Conservation (phyloP, 2,113 vertebrate species). For the Prolemur simus region DNA sequence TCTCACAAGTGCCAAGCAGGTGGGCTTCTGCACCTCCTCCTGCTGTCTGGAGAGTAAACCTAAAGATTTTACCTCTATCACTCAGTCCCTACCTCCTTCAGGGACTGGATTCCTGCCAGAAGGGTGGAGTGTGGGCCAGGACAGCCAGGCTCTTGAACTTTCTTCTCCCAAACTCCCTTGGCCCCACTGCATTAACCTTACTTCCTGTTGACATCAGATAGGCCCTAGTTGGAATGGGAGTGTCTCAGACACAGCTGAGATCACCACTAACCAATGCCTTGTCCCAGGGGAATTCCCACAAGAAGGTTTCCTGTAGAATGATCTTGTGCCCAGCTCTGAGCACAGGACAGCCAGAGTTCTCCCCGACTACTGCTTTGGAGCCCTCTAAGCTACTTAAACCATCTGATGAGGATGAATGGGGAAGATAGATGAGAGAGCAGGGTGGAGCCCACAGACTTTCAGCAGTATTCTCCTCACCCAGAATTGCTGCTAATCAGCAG, state of each 20-base stretch:
- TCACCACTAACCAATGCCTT: conserved; percentile 60
- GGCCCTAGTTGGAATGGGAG: conserved; percentile 11
- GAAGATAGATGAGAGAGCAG: not conserved
- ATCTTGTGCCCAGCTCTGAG: not conserved
- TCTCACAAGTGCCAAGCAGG: not conserved
- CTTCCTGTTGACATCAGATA: conserved; percentile 68
- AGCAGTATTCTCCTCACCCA: not conserved
- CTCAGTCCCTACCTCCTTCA: not conserved
- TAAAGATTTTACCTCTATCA: not conserved
- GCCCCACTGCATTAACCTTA: conserved; percentile 67
- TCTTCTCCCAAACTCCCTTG: conserved; percentile 32
- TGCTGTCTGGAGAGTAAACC: not conserved
- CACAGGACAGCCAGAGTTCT: not conserved
- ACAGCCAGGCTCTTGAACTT: not conserved
- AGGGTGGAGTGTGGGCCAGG: not conserved
- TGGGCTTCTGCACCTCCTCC: not conserved
- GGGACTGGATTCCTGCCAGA: not conserved
- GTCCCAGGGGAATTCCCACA: conserved; percentile 26
- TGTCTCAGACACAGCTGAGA: conserved; percentile 56
- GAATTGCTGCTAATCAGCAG: not conserved
- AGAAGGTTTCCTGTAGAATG: conserved; percentile 30
- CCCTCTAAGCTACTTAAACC: not conserved
- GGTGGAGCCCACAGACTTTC: not conserved
- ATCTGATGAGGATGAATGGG: not conserved
- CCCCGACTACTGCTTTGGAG: not conserved